Base-by-base conservation (phyloP, 1,140 invertebrate species). In the Portunus trituberculatus region DNA sequence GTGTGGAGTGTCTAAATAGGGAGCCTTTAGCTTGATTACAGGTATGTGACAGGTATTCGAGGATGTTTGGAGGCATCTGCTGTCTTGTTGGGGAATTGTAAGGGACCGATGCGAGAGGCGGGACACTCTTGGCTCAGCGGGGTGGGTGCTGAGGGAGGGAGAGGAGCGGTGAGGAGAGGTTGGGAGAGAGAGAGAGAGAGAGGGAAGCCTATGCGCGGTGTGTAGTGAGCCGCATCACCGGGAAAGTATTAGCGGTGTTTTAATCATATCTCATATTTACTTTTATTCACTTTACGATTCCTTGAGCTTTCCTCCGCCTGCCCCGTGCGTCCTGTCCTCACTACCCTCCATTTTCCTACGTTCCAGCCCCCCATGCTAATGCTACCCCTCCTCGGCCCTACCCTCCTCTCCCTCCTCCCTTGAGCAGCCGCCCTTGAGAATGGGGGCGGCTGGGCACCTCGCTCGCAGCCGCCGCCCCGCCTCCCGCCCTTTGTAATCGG, bases 401-500 rank as follows among this genome's bases (percentile, higher is more conserved):
- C 16, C 45, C 45, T 88, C 48, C 39, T 52, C 14, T 16, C 29
- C 46, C 87, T 88, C 87, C 46, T n/a, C 67, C 67, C n/a, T 76
- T 76, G 4, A 76, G 67, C 67, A 16, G 20, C 86, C 86, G 86
- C 45, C 31, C 86, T 88, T 88, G 31, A 88, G 31, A 88, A 88
- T 88, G 67, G 67, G 67, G 67, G 67, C 67, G 20, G 67, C 20
- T n/a, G 67, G 67, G 67, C 20, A n/a, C 67, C 67, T n/a, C 67
- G 6, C 67, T n/a, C 67, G 20, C 87, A 48, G 87, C 45, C 87
- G 16, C 31, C 87, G 16, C 87, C 39, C 31, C 16, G n/a, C 87
- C 87, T 31, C n/a, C 25, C 87, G 45, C 87, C 87, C 87, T 48
- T 89, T 39, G 87, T 89, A 89, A 89, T 48, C 87, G 87, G 87